phyloP scores from a whole-genome alignment of 2,888 invertebrate genomes.

The Liodrosophila aerea region DNA sequence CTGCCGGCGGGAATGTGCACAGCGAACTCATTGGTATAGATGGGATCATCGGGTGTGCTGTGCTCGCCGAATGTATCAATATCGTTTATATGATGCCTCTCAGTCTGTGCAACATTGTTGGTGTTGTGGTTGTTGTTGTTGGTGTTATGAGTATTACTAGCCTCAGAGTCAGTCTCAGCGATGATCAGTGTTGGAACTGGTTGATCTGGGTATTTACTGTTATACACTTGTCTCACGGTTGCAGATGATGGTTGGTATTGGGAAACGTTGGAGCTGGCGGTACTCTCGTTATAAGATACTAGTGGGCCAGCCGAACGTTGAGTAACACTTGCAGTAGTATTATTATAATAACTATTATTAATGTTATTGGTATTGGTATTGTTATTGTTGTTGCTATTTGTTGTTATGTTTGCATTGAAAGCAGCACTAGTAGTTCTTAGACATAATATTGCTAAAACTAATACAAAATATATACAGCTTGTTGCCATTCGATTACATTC shows the following conservation, averaged over 20 bases:
- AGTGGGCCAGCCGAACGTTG: conserved; percentile 43
- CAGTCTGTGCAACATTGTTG: conserved; percentile 33
- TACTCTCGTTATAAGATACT: conserved; percentile 32
- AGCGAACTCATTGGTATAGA: conserved; percentile 93
- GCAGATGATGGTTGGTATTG: conserved; percentile 23
- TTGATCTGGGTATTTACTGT: conserved; percentile 22
- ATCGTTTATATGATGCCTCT: conserved; percentile 50
- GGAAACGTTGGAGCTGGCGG: conserved; percentile 36
- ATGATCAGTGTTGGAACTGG: conserved; percentile 27
- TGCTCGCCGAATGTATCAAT: conserved; percentile 69
- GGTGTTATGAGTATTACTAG: conserved; percentile 46
- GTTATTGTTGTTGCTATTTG: conserved; percentile 16
- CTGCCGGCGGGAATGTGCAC: conserved; percentile 90
- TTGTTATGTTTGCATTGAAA: conserved; percentile 25
- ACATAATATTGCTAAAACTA: conserved; percentile 66
- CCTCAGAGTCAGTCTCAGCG: conserved; percentile 44
- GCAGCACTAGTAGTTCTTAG: conserved; percentile 62
- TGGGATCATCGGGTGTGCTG: conserved; percentile 78
- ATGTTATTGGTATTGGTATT: conserved; percentile 17
- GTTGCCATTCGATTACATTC: conserved; percentile 70
- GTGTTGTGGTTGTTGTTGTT: conserved; percentile 22
- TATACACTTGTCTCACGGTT: conserved; percentile 13
- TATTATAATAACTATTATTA: conserved; percentile 12
- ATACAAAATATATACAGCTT: conserved; percentile 74
- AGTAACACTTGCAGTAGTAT: conserved; percentile 27